A percentile compares a stretch with the other conserved stretches of the same genome.
Conservation (phyloP, 2,888 invertebrate genomes). For the Dichetophora obliterata region DNA sequence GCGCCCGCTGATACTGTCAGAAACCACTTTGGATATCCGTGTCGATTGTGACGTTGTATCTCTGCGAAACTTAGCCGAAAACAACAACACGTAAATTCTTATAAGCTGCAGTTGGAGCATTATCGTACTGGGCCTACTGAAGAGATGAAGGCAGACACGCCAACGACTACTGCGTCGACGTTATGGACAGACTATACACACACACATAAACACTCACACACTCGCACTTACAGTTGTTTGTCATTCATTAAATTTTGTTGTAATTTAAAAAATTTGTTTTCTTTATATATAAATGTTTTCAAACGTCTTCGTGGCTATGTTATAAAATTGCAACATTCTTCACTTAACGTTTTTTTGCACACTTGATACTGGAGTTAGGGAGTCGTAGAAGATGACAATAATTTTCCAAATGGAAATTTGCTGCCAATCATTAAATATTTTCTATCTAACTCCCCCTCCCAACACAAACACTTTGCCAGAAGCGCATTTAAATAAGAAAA, state of each 20-base stretch:
- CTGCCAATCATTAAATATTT: constrained; percentile 20
- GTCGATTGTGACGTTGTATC: not conserved
- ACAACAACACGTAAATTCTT: constrained; percentile 1
- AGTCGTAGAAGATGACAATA: constrained; percentile 18
- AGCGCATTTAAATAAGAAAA: not conserved
- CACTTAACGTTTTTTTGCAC: not conserved
- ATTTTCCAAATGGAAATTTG: constrained; percentile 38
- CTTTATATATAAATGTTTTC: not conserved
- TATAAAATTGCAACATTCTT: constrained; percentile 19
- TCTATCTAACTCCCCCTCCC: not conserved
- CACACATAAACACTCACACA: constrained; percentile 39
- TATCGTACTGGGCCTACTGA: not conserved
- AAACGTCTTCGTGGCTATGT: not conserved
- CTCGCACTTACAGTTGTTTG: constrained; percentile 21
- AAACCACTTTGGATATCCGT: not conserved
- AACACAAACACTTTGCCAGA: not conserved
- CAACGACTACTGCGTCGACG: not conserved
- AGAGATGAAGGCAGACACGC: not conserved
- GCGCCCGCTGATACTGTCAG: constrained; percentile 3
- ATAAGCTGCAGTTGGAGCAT: not conserved
- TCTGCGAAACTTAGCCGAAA: not conserved
- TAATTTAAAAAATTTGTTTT: not conserved
- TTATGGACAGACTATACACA: not conserved
- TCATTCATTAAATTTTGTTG: constrained; percentile 20
- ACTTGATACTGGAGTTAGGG: not conserved